Evolutionary conservation across 2,797 vertebrate species (phyloP), one percentile per base, ranked within the genome.

Genomic region (Falco columbarius): DNA sequence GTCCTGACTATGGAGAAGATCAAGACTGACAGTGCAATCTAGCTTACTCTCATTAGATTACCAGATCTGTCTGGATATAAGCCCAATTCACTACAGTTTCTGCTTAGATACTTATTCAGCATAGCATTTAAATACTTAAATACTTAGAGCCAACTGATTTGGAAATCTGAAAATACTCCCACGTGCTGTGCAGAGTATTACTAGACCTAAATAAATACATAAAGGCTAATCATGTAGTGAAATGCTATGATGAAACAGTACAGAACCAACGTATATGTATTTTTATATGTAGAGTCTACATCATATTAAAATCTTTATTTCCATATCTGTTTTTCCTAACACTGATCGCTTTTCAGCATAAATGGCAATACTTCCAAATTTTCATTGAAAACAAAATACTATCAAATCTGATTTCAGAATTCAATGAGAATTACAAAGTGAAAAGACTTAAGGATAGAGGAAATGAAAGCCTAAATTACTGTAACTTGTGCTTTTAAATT

Each of bases 401-500:
- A 29, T 92, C 34, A 63, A 90, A 62, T 38, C 23, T 47, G 26
- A 90, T 81, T 86, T 86, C 54, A 89, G 71, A 82, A 92, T 62
- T 92, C 46, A 55, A 8, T 55, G 34, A 59, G 11, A 90, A 75
- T 34, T 63, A 67, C 11, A 26, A 74, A 93, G 26, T 22, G 12
- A 82, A 89, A 89, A 87, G 34, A 54, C 49, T 51, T 82, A 90
- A 80, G 21, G 49, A 36, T n/a, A 88, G 36, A 58, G 32, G 59
- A 89, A 86, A 61, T 8, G 3, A 89, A 85, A 93, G n/a, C 55
- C 47, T 84, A 75, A 59, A 73, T 86, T 66, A 65, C 6, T 70
- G 6, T 75, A 89, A 81, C 30, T 95, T 88, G 61, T 96, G 93
- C 96, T 95, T 95, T 95, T 91, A 58, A 72, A 58, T 63, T 82